Evolutionary conservation across 2,113 vertebrate genomes (phyloP).

Genomic region (Heptranchias perlo): DNA sequence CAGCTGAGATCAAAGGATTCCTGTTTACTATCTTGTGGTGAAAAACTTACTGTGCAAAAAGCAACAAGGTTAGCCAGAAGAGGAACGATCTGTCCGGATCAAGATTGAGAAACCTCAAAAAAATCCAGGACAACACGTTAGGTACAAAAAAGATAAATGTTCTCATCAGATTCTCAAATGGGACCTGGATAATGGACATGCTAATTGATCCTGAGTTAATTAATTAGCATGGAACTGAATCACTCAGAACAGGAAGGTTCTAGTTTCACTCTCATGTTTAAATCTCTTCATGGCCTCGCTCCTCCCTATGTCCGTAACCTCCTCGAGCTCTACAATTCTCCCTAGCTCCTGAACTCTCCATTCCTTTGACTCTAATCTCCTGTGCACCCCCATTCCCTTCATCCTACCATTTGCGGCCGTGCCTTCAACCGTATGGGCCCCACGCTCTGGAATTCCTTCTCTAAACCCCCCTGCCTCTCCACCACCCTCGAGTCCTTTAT

Average conservation of each 20-base stretch:
- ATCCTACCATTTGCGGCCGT: no score
- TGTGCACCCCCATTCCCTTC: no score
- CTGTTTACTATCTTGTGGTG: not conserved
- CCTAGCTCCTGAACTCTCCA: not conserved
- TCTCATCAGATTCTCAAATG: not conserved
- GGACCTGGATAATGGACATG: not conserved
- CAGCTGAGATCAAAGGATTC: not conserved
- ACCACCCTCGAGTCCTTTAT: no score
- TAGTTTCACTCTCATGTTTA: not conserved
- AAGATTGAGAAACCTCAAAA: not conserved
- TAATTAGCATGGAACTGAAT: not conserved
- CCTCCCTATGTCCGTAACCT: not conserved
- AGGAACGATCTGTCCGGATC: not conserved
- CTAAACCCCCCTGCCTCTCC: no score
- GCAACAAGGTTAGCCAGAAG: not conserved
- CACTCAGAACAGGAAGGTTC: not conserved
- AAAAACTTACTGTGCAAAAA: not conserved
- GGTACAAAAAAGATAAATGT: not conserved
- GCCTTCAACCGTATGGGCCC: no score
- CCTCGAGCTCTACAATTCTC: not conserved
- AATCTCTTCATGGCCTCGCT: not conserved
- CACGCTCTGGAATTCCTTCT: no score
- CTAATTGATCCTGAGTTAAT: not conserved
- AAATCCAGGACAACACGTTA: not conserved
- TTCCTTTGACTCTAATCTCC: no score